Conservation (phyloP, 92 coral and sea anemone genomes). For the Paragorgia papillata region DNA sequence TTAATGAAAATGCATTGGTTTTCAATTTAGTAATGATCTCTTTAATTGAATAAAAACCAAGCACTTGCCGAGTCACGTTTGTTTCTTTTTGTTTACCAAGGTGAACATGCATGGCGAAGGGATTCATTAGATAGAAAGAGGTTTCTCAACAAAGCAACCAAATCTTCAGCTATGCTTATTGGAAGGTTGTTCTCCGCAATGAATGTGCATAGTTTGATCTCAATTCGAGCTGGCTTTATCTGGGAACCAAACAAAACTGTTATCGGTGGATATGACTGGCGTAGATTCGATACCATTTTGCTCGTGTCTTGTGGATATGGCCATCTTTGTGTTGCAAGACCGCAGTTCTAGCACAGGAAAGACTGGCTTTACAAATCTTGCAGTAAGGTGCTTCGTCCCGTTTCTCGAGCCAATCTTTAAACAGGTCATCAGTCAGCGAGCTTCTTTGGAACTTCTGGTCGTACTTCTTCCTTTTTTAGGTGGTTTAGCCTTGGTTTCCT, state of each 20-base stretch:
- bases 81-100: conserved; percentile 25
- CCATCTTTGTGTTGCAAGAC: conserved; percentile 20
- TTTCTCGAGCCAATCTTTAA: conserved; percentile 24
- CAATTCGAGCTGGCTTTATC: conserved; percentile 31
- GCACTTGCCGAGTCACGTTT: conserved; percentile 20
- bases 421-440: conserved; percentile 12
- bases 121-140: conserved; percentile 16
- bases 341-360: conserved; percentile 28
- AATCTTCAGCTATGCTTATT: conserved; percentile 14
- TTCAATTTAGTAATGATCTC: conserved; percentile 9
- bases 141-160: conserved; percentile 18
- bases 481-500: not conserved
- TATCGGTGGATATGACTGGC: conserved; percentile 4
- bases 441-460: conserved; percentile 3
- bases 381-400: conserved; percentile 25
- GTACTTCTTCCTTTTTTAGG: conserved; percentile 17
- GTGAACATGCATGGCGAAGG: not conserved
- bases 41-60: conserved; percentile 21
- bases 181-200: conserved; percentile 25
- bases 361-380: conserved; percentile 15
- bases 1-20: conserved; percentile 29
- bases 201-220: conserved; percentile 24
- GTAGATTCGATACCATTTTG: not conserved
- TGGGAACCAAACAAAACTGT: conserved; percentile 25
- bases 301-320: conserved; percentile 7